Conservation (phyloP, 2,888 invertebrate genomes). For the Epirrhoe alternata region DNA sequence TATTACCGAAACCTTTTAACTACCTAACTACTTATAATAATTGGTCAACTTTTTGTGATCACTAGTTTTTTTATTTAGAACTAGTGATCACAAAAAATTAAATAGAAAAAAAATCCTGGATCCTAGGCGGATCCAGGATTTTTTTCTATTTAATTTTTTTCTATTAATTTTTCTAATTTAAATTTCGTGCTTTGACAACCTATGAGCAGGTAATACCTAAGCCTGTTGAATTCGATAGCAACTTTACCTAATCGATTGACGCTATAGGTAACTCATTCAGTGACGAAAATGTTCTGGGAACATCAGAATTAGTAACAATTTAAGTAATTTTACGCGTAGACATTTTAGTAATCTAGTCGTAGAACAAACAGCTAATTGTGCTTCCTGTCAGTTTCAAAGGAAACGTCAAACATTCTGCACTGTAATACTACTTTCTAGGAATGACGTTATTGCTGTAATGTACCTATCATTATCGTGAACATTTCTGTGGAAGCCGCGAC, state of each 20-base stretch:
- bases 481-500: conserved; percentile 46
- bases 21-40: no score
- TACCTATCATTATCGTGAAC: conserved; percentile 34
- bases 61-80: neutral
- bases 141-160: no score
- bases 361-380: conserved; percentile 29
- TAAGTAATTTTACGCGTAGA: neutral
- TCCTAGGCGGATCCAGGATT: no score
- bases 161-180: neutral
- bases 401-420: conserved; percentile 27
- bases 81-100: no score
- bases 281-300: no score
- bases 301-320: neutral
- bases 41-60: neutral
- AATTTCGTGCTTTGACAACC: neutral
- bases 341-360: conserved; percentile 1
- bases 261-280: no score
- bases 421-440: conserved; percentile 35
- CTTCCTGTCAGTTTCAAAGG: conserved; percentile 29
- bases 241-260: no score
- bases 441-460: conserved; percentile 31
- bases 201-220: neutral
- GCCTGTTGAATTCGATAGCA: no score
- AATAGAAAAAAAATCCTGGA: no score
- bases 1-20: no score